Evolutionary conservation across 2,888 invertebrate genomes (phyloP).

Genomic region (Prostheceraeus crozeri): DNA sequence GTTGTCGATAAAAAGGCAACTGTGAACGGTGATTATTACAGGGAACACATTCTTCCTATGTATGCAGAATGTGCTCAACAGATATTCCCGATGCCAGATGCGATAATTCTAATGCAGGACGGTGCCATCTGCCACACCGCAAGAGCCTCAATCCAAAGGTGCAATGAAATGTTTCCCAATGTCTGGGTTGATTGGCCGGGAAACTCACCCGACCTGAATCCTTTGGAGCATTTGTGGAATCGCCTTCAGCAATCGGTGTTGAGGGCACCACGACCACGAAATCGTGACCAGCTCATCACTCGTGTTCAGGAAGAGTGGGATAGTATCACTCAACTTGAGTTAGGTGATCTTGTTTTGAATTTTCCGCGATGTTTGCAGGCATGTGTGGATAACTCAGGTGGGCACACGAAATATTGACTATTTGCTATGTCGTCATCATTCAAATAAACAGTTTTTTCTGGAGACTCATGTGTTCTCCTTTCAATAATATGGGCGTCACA

Average conservation of each 20-base stretch:
- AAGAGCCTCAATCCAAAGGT: background rate
- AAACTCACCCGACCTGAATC: constrained; percentile 23
- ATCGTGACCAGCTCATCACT: constrained; percentile 12
- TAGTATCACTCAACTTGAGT: constrained; percentile 13
- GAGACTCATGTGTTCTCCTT: no score
- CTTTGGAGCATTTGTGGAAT: constrained; percentile 27
- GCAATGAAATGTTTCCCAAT: background rate
- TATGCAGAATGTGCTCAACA: background rate
- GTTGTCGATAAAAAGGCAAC: background rate
- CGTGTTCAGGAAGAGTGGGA: constrained; percentile 10
- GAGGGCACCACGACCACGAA: constrained; percentile 10
- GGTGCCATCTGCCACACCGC: constrained; percentile 14
- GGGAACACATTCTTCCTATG: background rate
- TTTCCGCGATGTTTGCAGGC: constrained; percentile 4
- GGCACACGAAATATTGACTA: constrained; percentile 20
- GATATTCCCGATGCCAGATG: background rate
- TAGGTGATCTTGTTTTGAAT: background rate
- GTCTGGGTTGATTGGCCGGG: constrained; percentile 23
- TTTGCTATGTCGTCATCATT: no score
- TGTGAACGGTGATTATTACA: constrained; percentile 3
- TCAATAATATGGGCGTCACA: no score
- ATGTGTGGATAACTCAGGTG: constrained; percentile 19
- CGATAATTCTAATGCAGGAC: constrained; percentile 6
- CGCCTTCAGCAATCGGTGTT: constrained; percentile 19
- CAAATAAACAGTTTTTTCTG: no score